Conservation (phyloP, 2,113 vertebrate species). For the Calypte anna region DNA sequence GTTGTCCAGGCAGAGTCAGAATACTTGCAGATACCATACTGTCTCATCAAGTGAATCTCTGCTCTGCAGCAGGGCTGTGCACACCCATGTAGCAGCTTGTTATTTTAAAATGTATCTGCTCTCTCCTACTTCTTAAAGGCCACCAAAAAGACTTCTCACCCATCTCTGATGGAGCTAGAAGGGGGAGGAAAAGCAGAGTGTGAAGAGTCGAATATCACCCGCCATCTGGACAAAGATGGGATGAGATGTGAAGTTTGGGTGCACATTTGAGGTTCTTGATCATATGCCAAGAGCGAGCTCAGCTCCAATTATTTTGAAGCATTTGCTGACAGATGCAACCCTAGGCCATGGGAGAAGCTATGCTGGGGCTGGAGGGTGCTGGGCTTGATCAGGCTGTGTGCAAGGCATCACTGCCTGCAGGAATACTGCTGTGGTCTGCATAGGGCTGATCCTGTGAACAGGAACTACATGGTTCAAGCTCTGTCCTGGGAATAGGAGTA, state of each 20-base stretch:
- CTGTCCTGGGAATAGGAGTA: neutral
- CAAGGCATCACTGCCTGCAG: neutral
- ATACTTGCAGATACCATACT: conserved; percentile 46
- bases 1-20: conserved; percentile 23
- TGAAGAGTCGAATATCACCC: conserved; percentile 71
- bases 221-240: conserved; percentile 69
- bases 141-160: conserved; percentile 55
- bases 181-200: conserved; percentile 64
- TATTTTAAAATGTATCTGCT: conserved; percentile 60
- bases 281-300: conserved; percentile 35
- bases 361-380: neutral
- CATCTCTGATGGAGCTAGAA: conserved; percentile 32
- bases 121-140: conserved; percentile 62
- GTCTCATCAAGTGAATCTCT: conserved; percentile 29
- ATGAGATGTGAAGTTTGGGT: conserved; percentile 60
- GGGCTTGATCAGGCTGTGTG: neutral
- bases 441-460: neutral
- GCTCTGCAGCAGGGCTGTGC: conserved; percentile 3
- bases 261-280: conserved; percentile 31
- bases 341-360: neutral
- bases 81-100: conserved; percentile 52
- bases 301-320: conserved; percentile 23
- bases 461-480: neutral
- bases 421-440: neutral
- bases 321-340: conserved; percentile 9